Evolutionary conservation across 2,113 vertebrate genomes (phyloP).

Genomic region (Lampris megalopsis): DNA sequence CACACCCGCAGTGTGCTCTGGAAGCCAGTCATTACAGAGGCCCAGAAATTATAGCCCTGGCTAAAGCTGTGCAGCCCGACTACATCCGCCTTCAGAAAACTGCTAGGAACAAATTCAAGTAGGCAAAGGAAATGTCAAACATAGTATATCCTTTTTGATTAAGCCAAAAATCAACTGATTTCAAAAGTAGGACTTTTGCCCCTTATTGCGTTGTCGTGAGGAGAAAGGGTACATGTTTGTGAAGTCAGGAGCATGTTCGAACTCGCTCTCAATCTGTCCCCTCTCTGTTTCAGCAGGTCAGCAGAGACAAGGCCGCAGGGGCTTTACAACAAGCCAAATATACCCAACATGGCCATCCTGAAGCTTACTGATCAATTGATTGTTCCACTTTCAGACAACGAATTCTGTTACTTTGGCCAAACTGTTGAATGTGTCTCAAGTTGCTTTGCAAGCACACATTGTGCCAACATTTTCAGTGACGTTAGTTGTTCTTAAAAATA

Average conservation of each 20-base stretch:
- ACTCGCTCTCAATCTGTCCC: constrained; percentile 53
- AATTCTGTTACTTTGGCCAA: background rate
- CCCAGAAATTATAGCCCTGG: constrained; percentile 79
- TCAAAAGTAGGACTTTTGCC: background rate
- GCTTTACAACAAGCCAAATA: constrained; percentile 23
- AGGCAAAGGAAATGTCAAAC: constrained; percentile 31
- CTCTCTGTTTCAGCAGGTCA: constrained; percentile 61
- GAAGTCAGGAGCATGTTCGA: constrained; percentile 41
- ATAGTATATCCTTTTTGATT: no score
- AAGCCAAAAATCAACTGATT: no score
- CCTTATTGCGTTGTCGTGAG: background rate
- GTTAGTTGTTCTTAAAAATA: background rate
- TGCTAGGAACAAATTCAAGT: constrained; percentile 32
- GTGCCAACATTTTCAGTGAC: no score
- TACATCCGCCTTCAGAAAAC: constrained; percentile 46
- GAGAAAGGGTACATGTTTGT: constrained; percentile 9
- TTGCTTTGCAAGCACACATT: no score
- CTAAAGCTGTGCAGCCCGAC: constrained; percentile 61
- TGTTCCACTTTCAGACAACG: background rate
- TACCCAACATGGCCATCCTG: constrained; percentile 52
- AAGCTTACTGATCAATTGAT: constrained; percentile 36
- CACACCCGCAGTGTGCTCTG: constrained; percentile 78
- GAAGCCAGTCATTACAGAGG: constrained; percentile 79
- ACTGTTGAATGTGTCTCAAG: background rate
- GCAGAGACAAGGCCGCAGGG: constrained; percentile 49